Base-by-base conservation (phyloP, 2,888 invertebrate species). In the Camptogramma bilineatum region DNA sequence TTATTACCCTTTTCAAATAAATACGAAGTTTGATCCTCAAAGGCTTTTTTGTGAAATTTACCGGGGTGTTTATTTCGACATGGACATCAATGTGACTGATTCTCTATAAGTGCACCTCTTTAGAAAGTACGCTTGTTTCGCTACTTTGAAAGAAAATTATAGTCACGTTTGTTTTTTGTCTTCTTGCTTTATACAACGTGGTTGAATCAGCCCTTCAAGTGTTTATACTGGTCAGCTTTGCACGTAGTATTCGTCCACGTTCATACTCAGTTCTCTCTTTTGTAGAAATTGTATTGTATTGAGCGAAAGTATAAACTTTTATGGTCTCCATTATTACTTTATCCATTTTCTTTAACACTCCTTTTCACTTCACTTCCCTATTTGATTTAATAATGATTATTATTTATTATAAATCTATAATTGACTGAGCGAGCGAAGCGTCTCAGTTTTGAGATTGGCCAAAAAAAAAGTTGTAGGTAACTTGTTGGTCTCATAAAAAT, bases 111-210 rank as follows among this genome's bases (percentile, higher is more conserved):
- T 42, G 42, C 42, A 13, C 13, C 13, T 39, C 13, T 10, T 34
- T 39, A 13, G 4, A 13, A 13, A 13, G 13, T 5, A 28, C 28
- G 34, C 1, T 7, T 44, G 44, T 44, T 44, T 44, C 16, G 44
- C 7, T 39, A 7, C 44, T 2, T 17, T 7, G 13, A 24, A 21
- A 19, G 2, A 21, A 48, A 19, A 13, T 47, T 13, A 47, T 19
- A 21, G 28, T 24, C 28, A 28, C 28, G 28, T 31, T 51, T 16
- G 7, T 17, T 44, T 2, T 7, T 17, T 13, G 16, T 44, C 8
- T 44, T 17, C 17, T 44, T 21, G 10, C 17, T 5, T 28, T n/a
- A 28, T 51, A 48, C 48, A 18, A 47, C 47, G 47, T 47, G 47
- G 8, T 47, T 34, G 13, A 42, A 16, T 34, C 13, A 34, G 7